Evolutionary conservation across 2,888 invertebrate species (phyloP).

Genomic region (Stomorhina lunata): DNA sequence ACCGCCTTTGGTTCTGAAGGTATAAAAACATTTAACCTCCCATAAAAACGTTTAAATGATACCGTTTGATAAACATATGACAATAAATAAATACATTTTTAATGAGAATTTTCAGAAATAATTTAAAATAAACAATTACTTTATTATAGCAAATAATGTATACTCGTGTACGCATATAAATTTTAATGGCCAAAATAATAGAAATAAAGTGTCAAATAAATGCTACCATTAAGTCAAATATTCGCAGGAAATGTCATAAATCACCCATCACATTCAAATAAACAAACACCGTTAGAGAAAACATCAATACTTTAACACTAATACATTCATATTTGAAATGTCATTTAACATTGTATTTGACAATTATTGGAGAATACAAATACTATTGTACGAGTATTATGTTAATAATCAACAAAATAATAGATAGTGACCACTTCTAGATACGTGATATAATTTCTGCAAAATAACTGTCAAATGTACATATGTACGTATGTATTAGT

Average conservation of each 20-base stretch:
- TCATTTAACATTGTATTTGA: conserved; percentile 10
- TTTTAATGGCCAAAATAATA: background rate
- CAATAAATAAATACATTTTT: conserved; percentile 35
- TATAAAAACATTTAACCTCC: background rate
- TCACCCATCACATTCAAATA: conserved; percentile 18
- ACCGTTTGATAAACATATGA: conserved; percentile 42
- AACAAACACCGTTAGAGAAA: too few relatives aligned
- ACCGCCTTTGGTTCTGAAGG: too few relatives aligned
- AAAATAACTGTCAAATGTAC: too few relatives aligned
- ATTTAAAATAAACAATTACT: background rate
- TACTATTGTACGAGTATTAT: too few relatives aligned
- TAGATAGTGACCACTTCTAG: too few relatives aligned
- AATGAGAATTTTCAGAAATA: conserved; percentile 26
- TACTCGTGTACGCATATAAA: background rate
- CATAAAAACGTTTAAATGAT: background rate
- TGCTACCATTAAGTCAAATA: conserved; percentile 43
- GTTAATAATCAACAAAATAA: too few relatives aligned
- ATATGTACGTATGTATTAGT: too few relatives aligned
- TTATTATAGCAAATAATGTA: background rate
- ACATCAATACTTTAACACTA: background rate
- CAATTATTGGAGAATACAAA: background rate
- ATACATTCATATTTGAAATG: background rate
- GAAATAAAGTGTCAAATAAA: conserved; percentile 44
- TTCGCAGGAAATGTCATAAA: conserved; percentile 49
- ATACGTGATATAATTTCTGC: too few relatives aligned